Base-by-base conservation (phyloP, 2,113 vertebrate species). In the Hydrolagus affinis region DNA sequence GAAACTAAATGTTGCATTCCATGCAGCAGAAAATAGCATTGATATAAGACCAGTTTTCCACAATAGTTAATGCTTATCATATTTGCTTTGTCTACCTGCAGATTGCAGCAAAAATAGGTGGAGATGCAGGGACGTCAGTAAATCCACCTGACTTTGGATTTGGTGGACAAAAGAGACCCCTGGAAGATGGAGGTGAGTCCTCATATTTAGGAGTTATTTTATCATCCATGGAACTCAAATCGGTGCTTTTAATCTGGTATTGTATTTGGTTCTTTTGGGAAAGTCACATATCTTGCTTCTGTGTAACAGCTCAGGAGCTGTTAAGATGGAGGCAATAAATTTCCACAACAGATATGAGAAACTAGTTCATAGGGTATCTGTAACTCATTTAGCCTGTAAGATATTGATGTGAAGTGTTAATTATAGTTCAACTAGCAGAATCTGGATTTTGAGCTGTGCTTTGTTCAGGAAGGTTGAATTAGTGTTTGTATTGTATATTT, bases 71-170 rank as follows among this genome's bases (percentile, higher is more conserved):
- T 44, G 44, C 44, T 44, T 44, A 44, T 44, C 44, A 44, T 44
- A 44, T 44, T 44, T 44, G 44, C 6, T 44, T 44, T 44, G 44
- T 44, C 44, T 44, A 6, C 44, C 44, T 91, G 77, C 90, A 99
- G 97, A 99, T 99, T 85, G 98, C 98, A 90, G 98, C 98, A 85
- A 99, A 99, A 93, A 99, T 99, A 85, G 97, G 98, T 71, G 96
- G 96, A 23, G 98, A 99, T 91, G 91, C 93, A 88, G 97, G 96
- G 25, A 95, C 94, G 60, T 92, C 96, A 85, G 94, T 96, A 87
- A 92, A 93, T 86, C 91, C 95, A 66, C 97, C 95, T 86, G 98
- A 99, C 85, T 99, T 98, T 89, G 93, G 95, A 89, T 99, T 97
- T 88, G 95, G 96, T 87, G 98, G 98, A 89, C 98, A 99, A 91